These are phyloP conservation scores for Heliconius himera DNA, from an alignment of 1,140 invertebrate genomes.

Conservation along the genomic window DNA sequence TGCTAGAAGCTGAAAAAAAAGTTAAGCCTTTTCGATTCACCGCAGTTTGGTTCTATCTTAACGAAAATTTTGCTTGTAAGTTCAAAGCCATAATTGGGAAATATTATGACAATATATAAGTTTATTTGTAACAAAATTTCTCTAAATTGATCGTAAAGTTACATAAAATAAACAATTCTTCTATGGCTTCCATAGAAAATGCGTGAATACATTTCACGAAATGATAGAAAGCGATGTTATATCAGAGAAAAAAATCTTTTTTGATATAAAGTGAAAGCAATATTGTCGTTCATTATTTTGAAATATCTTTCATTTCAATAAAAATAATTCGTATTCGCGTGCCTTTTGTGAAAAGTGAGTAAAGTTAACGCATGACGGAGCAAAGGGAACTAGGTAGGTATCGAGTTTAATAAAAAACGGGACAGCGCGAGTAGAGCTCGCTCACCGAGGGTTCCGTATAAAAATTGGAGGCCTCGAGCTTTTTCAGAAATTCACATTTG, in stretches of 20 bases:
- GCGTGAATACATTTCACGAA: background rate
- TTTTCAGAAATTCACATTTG: too few relatives aligned
- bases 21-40: too few relatives aligned
- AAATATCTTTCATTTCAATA: background rate
- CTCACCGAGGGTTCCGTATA: too few relatives aligned
- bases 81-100: too few relatives aligned
- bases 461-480: too few relatives aligned
- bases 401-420: background rate
- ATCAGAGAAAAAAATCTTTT: background rate
- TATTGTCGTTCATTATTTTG: background rate
- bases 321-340: background rate
- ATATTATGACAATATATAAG: background rate
- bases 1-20: too few relatives aligned
- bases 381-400: background rate
- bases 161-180: background rate
- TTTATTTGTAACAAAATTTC: background rate
- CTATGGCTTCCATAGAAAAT: background rate
- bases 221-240: background rate
- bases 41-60: background rate
- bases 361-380: background rate
- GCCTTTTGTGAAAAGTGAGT: background rate
- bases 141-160: background rate
- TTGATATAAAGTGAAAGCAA: constrained; percentile 2
- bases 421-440: too few relatives aligned
- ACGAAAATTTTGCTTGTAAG: too few relatives aligned